Base-by-base conservation (phyloP, 2,888 invertebrate genomes). In the Acleris sparsana region DNA sequence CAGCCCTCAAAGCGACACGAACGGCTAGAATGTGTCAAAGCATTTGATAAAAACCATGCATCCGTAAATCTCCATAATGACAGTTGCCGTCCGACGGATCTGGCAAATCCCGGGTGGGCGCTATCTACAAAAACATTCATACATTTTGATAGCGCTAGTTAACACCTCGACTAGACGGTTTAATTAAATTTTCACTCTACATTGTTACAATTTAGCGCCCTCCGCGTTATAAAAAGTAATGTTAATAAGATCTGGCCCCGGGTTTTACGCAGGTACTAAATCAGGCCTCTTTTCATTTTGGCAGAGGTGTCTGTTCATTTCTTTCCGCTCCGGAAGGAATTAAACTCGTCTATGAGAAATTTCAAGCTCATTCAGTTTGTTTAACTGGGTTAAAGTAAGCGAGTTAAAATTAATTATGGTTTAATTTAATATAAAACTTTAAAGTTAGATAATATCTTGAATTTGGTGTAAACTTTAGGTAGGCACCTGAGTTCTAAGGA, bases 191-290 rank as follows among this genome's bases (percentile, higher is more conserved):
- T 61, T 87, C 84, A 82, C 79, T 86, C 85, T 82, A 85, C 89
- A 86, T 82, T 90, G 87, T 87, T 84, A 85, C 91, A 88, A 88
- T 88, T 90, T 88, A 90, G 84, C 85, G 80, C 83, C 82, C 77
- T 78, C 79, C 77, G 78, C 85, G 87, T 86, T 90, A 89, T 91
- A 89, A 92, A 91, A 91, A 89, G 90, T 89, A 87, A 91, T 89
- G 89, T 88, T 91, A 89, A 90, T 90, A 92, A 91, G 89, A 88
- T 82, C 86, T 84, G 73, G 80, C 80, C 82, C 82, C 80, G 80
- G 80, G 82, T 82, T 89, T 86, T 84, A 88, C 86, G 86, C 80
- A 80, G 77, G 85, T 76, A 83, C 84, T 92, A 91, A 92, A 91
- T 92, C 91, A 91, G 82, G 82, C 79, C 85, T 84, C 87, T 83